Conservation (phyloP, 1,140 invertebrate species). For the Streblospio benedicti region DNA sequence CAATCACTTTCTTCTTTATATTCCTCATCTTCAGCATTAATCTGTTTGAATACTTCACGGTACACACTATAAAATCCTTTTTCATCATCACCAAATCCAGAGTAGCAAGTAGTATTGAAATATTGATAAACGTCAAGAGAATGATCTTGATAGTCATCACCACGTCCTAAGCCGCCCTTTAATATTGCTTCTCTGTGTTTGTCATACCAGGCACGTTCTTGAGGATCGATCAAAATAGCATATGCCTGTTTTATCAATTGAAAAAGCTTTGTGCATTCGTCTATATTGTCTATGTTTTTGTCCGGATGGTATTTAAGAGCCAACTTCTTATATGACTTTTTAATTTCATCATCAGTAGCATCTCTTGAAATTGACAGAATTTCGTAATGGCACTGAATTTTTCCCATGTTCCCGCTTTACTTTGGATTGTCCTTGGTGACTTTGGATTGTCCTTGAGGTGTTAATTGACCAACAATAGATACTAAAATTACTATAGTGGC, state of each 20-base stretch:
- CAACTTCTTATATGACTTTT: conserved; percentile 80
- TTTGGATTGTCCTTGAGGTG: too few relatives aligned
- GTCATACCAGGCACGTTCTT: conserved; percentile 92
- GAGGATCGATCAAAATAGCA: conserved; percentile 84
- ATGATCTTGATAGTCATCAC: conserved; percentile 75
- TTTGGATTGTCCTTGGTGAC: too few relatives aligned
- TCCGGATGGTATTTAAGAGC: conserved; percentile 84
- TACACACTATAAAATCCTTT: conserved; percentile 87
- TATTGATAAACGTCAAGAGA: conserved; percentile 81
- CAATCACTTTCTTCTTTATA: conserved; percentile 61
- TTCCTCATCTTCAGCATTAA: conserved; percentile 78
- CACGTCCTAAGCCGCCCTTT: conserved; percentile 55
- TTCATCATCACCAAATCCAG: conserved; percentile 77
- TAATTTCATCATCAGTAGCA: conserved; percentile 71
- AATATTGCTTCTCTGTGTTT: conserved; percentile 81
- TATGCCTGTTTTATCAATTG: conserved; percentile 90
- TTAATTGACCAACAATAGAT: too few relatives aligned
- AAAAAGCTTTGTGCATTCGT: conserved; percentile 83
- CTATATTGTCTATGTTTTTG: conserved; percentile 77
- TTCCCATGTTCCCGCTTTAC: too few relatives aligned
- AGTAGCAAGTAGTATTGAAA: conserved; percentile 80
- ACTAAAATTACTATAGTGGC: too few relatives aligned
- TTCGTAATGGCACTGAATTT: conserved; percentile 68
- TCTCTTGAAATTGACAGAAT: conserved; percentile 66
- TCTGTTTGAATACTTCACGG: conserved; percentile 72